phyloP scores from a whole-genome alignment of 2,797 vertebrate genomes.

The Xiphorhynchus erythropygius region DNA sequence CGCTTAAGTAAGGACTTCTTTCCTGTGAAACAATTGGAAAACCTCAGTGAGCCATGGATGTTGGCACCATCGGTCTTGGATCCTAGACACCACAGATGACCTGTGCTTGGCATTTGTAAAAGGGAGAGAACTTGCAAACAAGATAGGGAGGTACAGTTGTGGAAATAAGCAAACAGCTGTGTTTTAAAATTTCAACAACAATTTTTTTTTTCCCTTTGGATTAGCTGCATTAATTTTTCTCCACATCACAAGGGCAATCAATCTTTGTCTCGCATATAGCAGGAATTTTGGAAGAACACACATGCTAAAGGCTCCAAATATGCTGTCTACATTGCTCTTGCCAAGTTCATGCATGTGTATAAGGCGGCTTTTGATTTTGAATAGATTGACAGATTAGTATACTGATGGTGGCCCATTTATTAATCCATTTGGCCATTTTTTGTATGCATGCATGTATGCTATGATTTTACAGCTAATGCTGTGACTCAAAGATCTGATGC shows the following conservation, averaged over 20 bases:
- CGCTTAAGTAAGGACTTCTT: fast-evolving
- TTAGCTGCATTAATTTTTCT: neutral
- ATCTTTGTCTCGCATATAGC: neutral
- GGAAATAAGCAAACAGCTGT: neutral
- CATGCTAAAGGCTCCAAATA: neutral
- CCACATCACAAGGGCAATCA: neutral
- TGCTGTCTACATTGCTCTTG: neutral
- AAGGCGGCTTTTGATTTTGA: neutral
- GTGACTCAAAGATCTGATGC: neutral
- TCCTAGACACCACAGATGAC: neutral
- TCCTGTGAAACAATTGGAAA: neutral
- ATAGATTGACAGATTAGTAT: neutral
- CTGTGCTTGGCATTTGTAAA: neutral
- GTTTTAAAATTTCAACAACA: neutral
- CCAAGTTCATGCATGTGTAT: neutral
- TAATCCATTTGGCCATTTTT: neutral
- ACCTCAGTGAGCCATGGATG: neutral
- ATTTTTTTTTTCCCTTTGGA: neutral
- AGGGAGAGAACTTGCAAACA: neutral
- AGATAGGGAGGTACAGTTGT: neutral
- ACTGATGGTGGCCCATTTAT: neutral
- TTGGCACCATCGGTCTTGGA: neutral
- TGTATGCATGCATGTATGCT: neutral
- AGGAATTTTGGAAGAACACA: neutral
- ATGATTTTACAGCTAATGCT: neutral